Conservation (phyloP, 2,888 invertebrate genomes). For the Eupithecia inturbata region DNA sequence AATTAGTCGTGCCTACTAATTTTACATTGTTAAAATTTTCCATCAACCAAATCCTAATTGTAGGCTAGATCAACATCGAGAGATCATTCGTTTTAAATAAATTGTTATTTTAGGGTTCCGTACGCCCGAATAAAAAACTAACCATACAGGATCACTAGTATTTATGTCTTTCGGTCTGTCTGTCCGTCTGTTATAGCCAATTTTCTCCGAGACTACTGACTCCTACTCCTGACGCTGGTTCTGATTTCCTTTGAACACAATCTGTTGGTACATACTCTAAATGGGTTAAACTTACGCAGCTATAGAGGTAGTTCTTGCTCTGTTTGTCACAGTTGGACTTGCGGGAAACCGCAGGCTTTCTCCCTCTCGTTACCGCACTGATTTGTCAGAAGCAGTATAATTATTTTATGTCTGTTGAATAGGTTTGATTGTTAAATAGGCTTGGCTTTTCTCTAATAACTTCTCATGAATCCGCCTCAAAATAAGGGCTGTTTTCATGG, state of each 20-base stretch:
- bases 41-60: no score
- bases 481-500: background rate
- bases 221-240: no score
- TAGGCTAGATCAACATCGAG: no score
- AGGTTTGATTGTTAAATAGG: background rate
- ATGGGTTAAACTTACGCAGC: background rate
- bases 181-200: background rate
- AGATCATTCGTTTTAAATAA: no score
- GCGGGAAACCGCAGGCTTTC: slow-evolving; percentile 25
- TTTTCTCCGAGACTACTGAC: background rate
- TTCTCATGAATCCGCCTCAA: background rate
- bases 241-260: background rate
- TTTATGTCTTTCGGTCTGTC: background rate
- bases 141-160: background rate
- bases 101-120: no score
- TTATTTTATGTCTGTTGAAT: background rate
- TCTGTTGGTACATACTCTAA: background rate
- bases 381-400: background rate
- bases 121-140: background rate
- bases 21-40: background rate
- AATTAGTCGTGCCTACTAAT: no score
- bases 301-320: slow-evolving; percentile 24
- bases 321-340: slow-evolving; percentile 17
- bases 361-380: slow-evolving; percentile 19
- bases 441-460: background rate